Percentiles rank a stretch among this genome's conserved stretches.
phyloP scores from a whole-genome alignment of 2,888 invertebrate genomes.

The Euzophera pinguis region DNA sequence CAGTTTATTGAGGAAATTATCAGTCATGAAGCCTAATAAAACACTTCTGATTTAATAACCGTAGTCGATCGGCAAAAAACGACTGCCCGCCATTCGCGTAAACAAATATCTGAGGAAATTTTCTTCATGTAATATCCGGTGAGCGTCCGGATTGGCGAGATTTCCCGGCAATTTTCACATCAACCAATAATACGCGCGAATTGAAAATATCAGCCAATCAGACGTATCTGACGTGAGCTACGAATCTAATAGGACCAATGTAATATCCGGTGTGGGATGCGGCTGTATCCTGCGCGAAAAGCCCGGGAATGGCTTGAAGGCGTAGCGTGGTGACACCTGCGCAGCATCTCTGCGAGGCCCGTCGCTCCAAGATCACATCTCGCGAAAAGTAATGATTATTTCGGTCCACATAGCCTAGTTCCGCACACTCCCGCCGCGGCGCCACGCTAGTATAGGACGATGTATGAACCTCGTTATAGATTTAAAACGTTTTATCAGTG shows the following conservation, averaged over 20 bases:
- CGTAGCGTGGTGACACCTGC: constrained; percentile 61
- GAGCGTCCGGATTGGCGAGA: constrained; percentile 44
- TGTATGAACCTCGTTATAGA: constrained; percentile 60
- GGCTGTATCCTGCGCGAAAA: constrained; percentile 70
- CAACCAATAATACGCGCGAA: constrained; percentile 42
- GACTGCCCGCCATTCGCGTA: constrained; percentile 57
- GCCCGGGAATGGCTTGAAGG: constrained; percentile 67
- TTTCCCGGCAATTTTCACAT: constrained; percentile 53
- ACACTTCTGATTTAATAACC: constrained; percentile 63
- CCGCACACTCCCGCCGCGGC: constrained; percentile 68
- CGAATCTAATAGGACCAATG: constrained; percentile 62
- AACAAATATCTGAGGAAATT: constrained; percentile 75
- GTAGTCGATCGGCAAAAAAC: constrained; percentile 47
- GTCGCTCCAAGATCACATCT: constrained; percentile 74
- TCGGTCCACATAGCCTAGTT: constrained; percentile 70
- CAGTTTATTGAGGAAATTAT: constrained; percentile 38
- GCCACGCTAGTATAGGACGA: constrained; percentile 58
- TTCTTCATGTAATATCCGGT: constrained; percentile 69
- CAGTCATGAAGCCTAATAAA: constrained; percentile 39
- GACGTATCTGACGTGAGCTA: constrained; percentile 40
- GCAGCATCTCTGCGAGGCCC: constrained; percentile 60
- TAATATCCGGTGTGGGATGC: constrained; percentile 57
- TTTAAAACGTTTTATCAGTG: constrained; percentile 64
- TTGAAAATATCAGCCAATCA: constrained; percentile 46
- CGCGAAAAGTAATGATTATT: constrained; percentile 80